These are phyloP conservation scores for Bombyx mori DNA, from an alignment of 1,140 invertebrate species.

Conservation along the genomic window DNA sequence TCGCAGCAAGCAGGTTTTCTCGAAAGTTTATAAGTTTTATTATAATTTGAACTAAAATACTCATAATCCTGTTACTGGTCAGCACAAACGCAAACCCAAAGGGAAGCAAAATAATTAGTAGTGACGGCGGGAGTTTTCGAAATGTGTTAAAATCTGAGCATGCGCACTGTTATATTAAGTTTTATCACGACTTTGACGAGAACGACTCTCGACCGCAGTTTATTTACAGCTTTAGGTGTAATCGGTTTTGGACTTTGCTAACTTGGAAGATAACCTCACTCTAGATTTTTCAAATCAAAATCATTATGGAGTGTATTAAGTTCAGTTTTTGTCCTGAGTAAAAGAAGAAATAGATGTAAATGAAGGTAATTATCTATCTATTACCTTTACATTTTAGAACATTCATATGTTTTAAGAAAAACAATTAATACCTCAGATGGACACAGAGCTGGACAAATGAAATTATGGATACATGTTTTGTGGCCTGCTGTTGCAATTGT, in stretches of 20 bases:
- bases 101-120: not conserved
- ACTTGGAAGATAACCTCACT: slow-evolving; percentile 58
- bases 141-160: slow-evolving; percentile 18
- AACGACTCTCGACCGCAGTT: slow-evolving; percentile 22
- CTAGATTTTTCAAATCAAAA: slow-evolving; percentile 2
- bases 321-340: no score
- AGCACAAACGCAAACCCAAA: not conserved
- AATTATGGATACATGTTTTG: slow-evolving; percentile 65
- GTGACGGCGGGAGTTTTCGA: slow-evolving; percentile 13
- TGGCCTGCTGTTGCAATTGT: slow-evolving; percentile 51
- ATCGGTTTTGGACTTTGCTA: slow-evolving; percentile 26
- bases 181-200: slow-evolving; percentile 19
- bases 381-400: no score
- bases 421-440: slow-evolving; percentile 43
- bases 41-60: no score
- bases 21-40: no score
- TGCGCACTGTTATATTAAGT: slow-evolving; percentile 16
- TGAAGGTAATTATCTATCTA: no score
- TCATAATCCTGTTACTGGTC: not conserved
- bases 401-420: not conserved
- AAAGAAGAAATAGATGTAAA: no score
- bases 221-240: slow-evolving; percentile 38
- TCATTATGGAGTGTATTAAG: not conserved
- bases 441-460: slow-evolving; percentile 29
- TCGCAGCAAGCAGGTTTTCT: not conserved